Evolutionary conservation across 2,797 vertebrate genomes (phyloP), one percentile per base, ranked within the genome.

Genomic region (Garrulus glandarius): DNA sequence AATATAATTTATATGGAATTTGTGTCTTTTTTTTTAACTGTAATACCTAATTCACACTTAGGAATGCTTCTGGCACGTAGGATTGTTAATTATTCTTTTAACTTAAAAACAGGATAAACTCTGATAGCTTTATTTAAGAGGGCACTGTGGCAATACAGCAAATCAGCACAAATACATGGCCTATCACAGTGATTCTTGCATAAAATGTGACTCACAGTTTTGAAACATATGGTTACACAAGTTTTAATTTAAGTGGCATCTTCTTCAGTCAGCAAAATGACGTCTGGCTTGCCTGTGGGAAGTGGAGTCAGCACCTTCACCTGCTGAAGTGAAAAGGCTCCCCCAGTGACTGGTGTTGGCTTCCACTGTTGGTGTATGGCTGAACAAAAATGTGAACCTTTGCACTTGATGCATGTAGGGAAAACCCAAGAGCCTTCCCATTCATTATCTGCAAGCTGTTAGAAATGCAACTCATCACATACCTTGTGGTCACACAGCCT

Each of bases 181-280:
- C 92, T 97, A 96, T 98, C 97, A 97, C 53, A 97, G 89, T 92
- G 87, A 87, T 96, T 98, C 93, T 95, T 90, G 72, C 89, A 96
- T 98, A 98, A 98, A 98, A 98, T 98, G 98, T 97, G 97, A 97
- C 91, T 96, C 15, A 46, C 87, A 79, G 65, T 97, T 97, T 97
- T 97, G 96, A 98, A 97, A 96, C 98, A 98, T 98, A 98, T 98
- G 98, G 97, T 81, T 97, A 92, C 81, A 92, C 81, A 91, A 95
- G 84, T 97, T 98, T 97, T 98, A 97, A 97, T 97, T 98, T 96
- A 98, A 93, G 94, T 97, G 96, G 96, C 96, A 96, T 98, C 96
- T 97, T 97, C 97, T 97, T 96, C 97, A 97, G 96, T 98, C 97
- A 98, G 98, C 98, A 97, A 92, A 97, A 97, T 65, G 50, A 63